A percentile compares a stretch with the other conserved stretches of the same genome.
Conservation (phyloP, 2,113 vertebrate genomes). For the Illadopsis cleaveri region DNA sequence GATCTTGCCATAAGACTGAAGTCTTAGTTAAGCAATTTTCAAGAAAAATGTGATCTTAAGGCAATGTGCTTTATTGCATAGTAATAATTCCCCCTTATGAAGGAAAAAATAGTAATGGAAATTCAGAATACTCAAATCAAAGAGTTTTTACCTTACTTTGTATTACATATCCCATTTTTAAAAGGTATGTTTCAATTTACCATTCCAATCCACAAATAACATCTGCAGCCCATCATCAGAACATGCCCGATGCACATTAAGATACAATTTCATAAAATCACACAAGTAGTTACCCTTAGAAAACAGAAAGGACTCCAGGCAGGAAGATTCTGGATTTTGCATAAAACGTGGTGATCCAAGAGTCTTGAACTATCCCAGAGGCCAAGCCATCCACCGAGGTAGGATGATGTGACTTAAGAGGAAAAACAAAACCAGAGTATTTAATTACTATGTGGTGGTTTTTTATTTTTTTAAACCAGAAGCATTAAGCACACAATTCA, state of each 20-base stretch:
- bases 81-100: not conserved
- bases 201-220: not conserved
- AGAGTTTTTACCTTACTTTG: not conserved
- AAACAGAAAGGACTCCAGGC: slow-evolving; percentile 28
- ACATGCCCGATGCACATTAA: fast-evolving
- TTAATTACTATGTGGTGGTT: not conserved
- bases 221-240: not conserved
- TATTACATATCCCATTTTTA: fast-evolving
- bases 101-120: not conserved
- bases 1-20: fast-evolving
- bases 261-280: not conserved
- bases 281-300: slow-evolving; percentile 53
- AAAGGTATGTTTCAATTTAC: not conserved
- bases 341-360: slow-evolving; percentile 52
- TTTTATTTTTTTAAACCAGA: not conserved
- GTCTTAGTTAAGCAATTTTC: not conserved
- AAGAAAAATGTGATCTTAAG: not conserved
- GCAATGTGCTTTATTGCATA: not conserved
- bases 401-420: slow-evolving; percentile 18
- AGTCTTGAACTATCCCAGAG: not conserved
- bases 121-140: not conserved
- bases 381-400: slow-evolving; percentile 36
- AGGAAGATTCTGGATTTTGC: slow-evolving; percentile 62
- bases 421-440: not conserved
- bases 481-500: not conserved